Base-by-base conservation (phyloP, 2,888 invertebrate species). In the Bedellia somnulentella region DNA sequence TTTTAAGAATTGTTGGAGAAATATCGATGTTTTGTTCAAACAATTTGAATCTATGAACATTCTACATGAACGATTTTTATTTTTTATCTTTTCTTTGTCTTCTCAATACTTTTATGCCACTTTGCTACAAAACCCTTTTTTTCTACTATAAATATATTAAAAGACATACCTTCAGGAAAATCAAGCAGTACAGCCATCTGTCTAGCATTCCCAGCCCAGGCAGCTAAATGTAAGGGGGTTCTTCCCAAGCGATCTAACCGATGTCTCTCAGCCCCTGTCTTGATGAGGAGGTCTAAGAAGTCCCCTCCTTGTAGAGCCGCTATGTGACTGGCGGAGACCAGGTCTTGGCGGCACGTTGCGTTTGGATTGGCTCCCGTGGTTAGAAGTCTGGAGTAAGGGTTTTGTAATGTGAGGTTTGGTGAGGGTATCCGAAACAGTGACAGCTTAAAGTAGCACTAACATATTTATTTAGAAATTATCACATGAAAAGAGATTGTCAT, bases 151-250 rank as follows among this genome's bases (percentile, higher is more conserved):
- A n/a, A n/a, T n/a, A n/a, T 18, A 5, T 18, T 18, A 18, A 18
- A 21, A 13, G 17, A 35, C 32, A 31, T 38, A 70, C 71, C 68
- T 58, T 70, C 68, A 17, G 71, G 66, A 26, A 71, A 63, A 12
- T 64, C 62, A 40, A 75, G 37, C 4, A 73, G 38, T 13, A 70
- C 53, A 3, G 71, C 68, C 33, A 78, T 53, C 34, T 76, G 75
- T 24, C 59, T 52, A 0, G 57, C 49, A 32, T 75, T 61, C 0
- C 77, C 79, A 8, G 60, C 59, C 49, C 61, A 78, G 0, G 76
- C 71, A 0, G 79, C 79, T 4, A 78, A 43, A 33, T 80, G 79
- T 1, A 78, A 42, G 0, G 79, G 75, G 0, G 73, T 73, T 13
- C 77, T 47, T 1, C 79, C 77, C 3, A 62, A 49, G 8, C 45